Percentiles rank a stretch among this genome's conserved stretches.
Conservation (phyloP, 2,888 invertebrate species). For the Sesia apiformis region DNA sequence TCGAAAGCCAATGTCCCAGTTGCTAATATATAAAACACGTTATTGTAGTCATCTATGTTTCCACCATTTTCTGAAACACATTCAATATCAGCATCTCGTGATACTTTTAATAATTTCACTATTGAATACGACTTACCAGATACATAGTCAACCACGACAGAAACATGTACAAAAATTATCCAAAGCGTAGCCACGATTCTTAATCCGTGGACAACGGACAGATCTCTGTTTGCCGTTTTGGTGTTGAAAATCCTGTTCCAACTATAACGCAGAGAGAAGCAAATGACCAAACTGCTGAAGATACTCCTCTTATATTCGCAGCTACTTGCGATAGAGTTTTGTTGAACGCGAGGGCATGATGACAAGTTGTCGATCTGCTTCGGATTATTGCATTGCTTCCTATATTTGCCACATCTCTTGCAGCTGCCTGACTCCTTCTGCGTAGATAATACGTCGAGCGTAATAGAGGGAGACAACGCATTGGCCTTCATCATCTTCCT, state of each 20-base stretch:
- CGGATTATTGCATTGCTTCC: conserved; percentile 43
- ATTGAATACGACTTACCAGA: conserved; percentile 49
- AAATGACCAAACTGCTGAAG: conserved; percentile 41
- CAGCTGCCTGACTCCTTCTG: conserved; percentile 46
- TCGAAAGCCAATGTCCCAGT: conserved; percentile 76
- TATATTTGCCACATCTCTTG: conserved; percentile 56
- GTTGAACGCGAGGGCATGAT: conserved; percentile 43
- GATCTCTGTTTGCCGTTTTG: conserved; percentile 62
- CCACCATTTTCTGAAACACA: conserved; percentile 58
- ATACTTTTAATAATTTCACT: no score
- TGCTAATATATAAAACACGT: conserved; percentile 63
- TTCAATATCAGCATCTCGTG: neutral
- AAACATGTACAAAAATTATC: conserved; percentile 77
- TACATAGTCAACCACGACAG: conserved; percentile 78
- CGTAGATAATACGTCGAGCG: conserved; percentile 50
- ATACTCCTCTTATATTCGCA: conserved; percentile 38
- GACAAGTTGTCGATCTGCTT: conserved; percentile 25
- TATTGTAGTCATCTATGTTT: conserved; percentile 49
- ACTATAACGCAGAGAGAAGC: conserved; percentile 56
- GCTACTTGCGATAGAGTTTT: conserved; percentile 45
- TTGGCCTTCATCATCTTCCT: conserved; percentile 32
- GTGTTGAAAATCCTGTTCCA: conserved; percentile 58
- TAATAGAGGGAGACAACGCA: conserved; percentile 44
- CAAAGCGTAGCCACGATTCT: conserved; percentile 78
- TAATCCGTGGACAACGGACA: conserved; percentile 74